These are phyloP conservation scores for Harpalus rufipes DNA, from an alignment of 2,888 invertebrate genomes.

Conservation along the genomic window DNA sequence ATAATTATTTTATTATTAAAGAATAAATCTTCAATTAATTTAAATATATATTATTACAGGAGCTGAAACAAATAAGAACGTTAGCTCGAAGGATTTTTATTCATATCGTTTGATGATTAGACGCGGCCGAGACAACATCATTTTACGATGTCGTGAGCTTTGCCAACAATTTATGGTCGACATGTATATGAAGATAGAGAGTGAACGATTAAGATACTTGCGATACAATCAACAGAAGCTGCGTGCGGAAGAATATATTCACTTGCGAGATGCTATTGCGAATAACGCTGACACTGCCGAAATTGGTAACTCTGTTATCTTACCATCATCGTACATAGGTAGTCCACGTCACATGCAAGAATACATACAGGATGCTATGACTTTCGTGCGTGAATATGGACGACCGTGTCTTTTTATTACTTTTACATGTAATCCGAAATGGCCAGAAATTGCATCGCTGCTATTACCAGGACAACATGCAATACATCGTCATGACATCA, in stretches of 20 bases:
- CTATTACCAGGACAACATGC: constrained; percentile 67
- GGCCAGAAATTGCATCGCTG: constrained; percentile 70
- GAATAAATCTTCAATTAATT: no score
- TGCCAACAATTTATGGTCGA: no score
- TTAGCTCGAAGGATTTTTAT: no score
- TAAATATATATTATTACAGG: no score
- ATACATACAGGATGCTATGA: constrained; percentile 71
- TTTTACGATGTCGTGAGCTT: no score
- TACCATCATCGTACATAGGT: constrained; percentile 71
- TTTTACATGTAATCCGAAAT: constrained; percentile 70
- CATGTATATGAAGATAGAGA: no score
- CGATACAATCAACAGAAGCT: no score
- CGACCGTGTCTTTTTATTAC: constrained; percentile 70
- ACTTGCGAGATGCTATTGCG: constrained; percentile 72
- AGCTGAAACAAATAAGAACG: no score
- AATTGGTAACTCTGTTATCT: constrained; percentile 72
- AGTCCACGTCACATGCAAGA: constrained; percentile 71
- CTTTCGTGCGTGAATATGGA: constrained; percentile 73
- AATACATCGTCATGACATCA: constrained; percentile 71
- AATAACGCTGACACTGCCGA: constrained; percentile 70
- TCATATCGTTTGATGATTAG: no score
- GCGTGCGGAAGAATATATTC: constrained; percentile 73
- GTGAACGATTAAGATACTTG: no score
- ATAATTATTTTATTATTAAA: no score
- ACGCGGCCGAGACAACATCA: no score